These are phyloP conservation scores for Phalacrocorax aristotelis DNA, from an alignment of 2,113 vertebrate genomes.

Conservation along the genomic window DNA sequence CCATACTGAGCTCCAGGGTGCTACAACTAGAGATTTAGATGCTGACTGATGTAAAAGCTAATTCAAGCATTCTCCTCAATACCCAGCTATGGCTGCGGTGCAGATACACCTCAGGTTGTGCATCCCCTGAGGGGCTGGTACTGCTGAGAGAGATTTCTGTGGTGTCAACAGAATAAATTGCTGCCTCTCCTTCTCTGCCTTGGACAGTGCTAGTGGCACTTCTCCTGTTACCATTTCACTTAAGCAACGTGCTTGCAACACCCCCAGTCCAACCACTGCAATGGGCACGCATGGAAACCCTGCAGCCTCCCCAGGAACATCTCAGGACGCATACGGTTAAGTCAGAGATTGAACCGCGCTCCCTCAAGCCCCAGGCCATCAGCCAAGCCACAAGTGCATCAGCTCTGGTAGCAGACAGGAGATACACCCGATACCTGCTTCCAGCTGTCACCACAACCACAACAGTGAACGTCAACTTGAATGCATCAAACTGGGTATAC, in stretches of 20 bases:
- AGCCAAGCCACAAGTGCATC: not conserved
- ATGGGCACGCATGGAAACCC: not conserved
- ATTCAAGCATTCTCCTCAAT: not conserved
- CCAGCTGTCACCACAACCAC: not conserved
- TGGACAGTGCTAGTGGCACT: not conserved
- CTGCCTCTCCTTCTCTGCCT: not conserved
- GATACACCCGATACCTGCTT: not conserved
- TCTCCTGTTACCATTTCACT: not conserved
- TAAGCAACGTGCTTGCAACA: not conserved
- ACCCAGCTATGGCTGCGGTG: not conserved
- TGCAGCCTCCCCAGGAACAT: not conserved
- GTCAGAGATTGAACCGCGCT: not conserved
- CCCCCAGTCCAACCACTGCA: not conserved
- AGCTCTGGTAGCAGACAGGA: not conserved
- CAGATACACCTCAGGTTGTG: not conserved
- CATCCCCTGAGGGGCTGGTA: not conserved
- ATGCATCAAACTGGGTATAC: fast-evolving
- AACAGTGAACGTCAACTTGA: not conserved
- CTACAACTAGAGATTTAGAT: not conserved
- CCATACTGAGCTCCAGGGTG: not conserved
- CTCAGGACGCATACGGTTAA: not conserved
- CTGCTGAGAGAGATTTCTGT: not conserved
- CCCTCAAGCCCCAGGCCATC: not conserved
- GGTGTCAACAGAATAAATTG: not conserved
- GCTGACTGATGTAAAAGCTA: not conserved